Evolutionary conservation across 2,113 vertebrate genomes (phyloP).

Genomic region (Rhinoptilus africanus): DNA sequence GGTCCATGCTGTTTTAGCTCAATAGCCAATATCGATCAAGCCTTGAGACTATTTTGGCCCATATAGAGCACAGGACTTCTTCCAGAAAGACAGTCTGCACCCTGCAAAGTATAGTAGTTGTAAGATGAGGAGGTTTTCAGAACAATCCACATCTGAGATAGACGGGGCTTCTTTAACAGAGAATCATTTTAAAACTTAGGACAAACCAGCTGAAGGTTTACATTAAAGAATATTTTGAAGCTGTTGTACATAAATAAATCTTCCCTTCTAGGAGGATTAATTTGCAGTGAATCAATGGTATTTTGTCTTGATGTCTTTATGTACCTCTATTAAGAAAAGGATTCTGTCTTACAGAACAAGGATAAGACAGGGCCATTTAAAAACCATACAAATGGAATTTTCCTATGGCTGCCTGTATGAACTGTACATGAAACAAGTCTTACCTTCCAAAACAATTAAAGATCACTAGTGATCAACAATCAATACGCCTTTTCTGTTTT

Average conservation of each 20-base stretch:
- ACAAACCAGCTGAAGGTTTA: neutral
- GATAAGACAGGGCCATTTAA: neutral
- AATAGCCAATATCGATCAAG: neutral
- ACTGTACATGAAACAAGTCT: neutral
- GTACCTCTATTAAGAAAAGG: neutral
- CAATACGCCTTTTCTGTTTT: neutral
- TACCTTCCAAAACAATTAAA: neutral
- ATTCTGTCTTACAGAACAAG: neutral
- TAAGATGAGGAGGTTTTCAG: neutral
- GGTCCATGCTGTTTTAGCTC: neutral
- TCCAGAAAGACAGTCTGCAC: neutral
- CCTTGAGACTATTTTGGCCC: neutral
- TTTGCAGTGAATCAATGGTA: neutral
- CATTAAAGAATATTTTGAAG: neutral
- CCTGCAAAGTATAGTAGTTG: neutral
- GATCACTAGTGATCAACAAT: fast-evolving
- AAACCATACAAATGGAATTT: neutral
- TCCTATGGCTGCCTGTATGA: neutral
- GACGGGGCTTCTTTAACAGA: neutral
- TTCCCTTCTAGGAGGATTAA: neutral
- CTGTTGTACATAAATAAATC: neutral
- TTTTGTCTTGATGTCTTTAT: neutral
- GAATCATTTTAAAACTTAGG: neutral
- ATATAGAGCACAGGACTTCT: neutral
- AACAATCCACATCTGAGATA: neutral